Base-by-base conservation (phyloP, 2,113 vertebrate species). In the Mesembrinibis cayennensis region DNA sequence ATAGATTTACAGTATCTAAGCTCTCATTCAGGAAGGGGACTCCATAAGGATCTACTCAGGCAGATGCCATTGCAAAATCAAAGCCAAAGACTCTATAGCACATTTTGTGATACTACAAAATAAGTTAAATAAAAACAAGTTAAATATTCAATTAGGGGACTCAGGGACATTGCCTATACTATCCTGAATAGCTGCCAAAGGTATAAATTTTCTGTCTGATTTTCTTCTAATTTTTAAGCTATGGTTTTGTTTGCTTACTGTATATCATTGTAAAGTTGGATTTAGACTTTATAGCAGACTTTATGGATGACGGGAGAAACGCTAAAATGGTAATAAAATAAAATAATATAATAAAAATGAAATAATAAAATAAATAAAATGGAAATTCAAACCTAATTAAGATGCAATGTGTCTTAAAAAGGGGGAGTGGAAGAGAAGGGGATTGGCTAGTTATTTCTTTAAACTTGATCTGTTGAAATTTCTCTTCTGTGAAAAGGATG, bases 11-110 rank as follows among this genome's bases (percentile, higher is more conserved):
- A 95, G 4, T 91, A 96, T 83, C 82, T 86, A 71, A 93, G 50
- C 58, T 93, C 53, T 87, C 53, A 52, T 80, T 95, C 66, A 85
- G 93, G 78, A 97, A 82, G n/a, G 53, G 66, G 58, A 94, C 67
- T 91, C 82, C 93, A 96, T 94, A 94, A 97, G 97, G 91, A 93
- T 94, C 89, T 93, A 88, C 71, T 96, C 94, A 96, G 71, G 59
- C 87, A 74, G 62, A 90, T 94, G 87, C 66, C 1, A 0, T 71
- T 93, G 74, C 45, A 85, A 94, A 97, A 94, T 85, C 81, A 95
- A 91, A 97, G 70, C 91, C 93, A 96, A 95, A 81, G 81, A 76
- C 18, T 81, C 92, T n/a, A 32, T 70, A 82, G 66, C 85, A 89
- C 62, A 90, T 92, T 93, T 93, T 77, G 42, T 56, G 53, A 83